Percentiles rank a stretch among this genome's conserved stretches.
Conservation (phyloP, 2,113 vertebrate genomes). For the Notothenia coriiceps region DNA sequence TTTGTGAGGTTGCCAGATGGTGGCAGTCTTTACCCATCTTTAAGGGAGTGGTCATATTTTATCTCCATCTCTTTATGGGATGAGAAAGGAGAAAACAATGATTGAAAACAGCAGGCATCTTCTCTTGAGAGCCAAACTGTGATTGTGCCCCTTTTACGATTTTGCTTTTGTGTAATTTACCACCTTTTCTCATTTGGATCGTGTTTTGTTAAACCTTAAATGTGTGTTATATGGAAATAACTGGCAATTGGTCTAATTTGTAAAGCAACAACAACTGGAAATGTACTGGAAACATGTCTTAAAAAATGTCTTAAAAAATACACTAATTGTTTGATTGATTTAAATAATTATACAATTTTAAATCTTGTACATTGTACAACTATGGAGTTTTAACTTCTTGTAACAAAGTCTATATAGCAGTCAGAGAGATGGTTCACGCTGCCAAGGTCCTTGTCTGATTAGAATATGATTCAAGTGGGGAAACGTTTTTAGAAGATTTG, state of each 20-base stretch:
- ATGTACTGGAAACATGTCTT: neutral
- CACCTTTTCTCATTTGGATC: neutral
- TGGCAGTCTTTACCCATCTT: conserved; percentile 77
- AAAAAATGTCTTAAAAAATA: neutral
- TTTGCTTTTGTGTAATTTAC: neutral
- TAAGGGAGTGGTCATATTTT: conserved; percentile 17
- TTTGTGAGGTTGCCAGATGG: conserved; percentile 66
- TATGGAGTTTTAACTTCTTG: neutral
- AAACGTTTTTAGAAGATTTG: conserved; percentile 28
- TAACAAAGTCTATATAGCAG: neutral
- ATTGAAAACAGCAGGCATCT: conserved; percentile 26
- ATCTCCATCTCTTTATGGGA: conserved; percentile 18
- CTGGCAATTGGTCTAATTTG: no score
- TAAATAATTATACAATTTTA: neutral
- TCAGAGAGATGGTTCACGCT: conserved; percentile 9
- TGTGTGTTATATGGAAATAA: neutral
- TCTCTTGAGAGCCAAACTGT: conserved; percentile 1
- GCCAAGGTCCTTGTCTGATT: conserved; percentile 67
- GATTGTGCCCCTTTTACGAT: conserved; percentile 1
- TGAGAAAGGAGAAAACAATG: conserved; percentile 38
- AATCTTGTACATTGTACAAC: neutral
- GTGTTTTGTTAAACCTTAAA: neutral
- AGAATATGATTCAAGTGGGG: conserved; percentile 62
- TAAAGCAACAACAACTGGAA: neutral
- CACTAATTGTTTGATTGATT: neutral